These are phyloP conservation scores for Gryllus longicercus DNA, from an alignment of 2,888 invertebrate species.

Conservation along the genomic window DNA sequence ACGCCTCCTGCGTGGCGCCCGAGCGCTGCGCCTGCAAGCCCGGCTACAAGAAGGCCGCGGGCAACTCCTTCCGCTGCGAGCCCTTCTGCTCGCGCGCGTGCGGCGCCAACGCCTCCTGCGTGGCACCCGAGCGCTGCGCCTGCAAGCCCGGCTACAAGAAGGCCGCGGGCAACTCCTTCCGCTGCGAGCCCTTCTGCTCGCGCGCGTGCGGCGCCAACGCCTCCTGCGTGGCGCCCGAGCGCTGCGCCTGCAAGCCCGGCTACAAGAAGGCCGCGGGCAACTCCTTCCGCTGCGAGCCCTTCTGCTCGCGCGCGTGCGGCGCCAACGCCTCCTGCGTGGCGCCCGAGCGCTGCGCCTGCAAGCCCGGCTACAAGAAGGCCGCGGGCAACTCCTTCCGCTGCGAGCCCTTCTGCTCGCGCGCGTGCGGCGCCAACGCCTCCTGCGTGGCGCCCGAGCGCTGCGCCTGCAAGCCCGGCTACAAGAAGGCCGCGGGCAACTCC, in stretches of 20 bases:
- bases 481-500: constrained; percentile 43
- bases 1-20: constrained; percentile 59
- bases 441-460: constrained; percentile 58
- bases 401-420: constrained; percentile 43
- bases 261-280: constrained; percentile 46
- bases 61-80: constrained; percentile 24
- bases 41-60: constrained; percentile 49
- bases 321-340: constrained; percentile 58
- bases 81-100: constrained; percentile 48
- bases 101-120: constrained; percentile 55
- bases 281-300: constrained; percentile 26
- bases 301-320: constrained; percentile 48
- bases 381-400: constrained; percentile 39
- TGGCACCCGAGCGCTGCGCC: constrained; percentile 54
- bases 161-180: constrained; percentile 41
- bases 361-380: constrained; percentile 48
- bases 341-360: constrained; percentile 57
- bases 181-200: constrained; percentile 41
- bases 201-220: constrained; percentile 52
- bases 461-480: constrained; percentile 55
- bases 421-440: constrained; percentile 52
- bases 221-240: constrained; percentile 55
- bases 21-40: constrained; percentile 57
- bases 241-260: constrained; percentile 57
- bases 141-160: constrained; percentile 55